These are phyloP conservation scores for Psilopsiagon aurifrons DNA, from an alignment of 2,113 vertebrate species.

Conservation along the genomic window DNA sequence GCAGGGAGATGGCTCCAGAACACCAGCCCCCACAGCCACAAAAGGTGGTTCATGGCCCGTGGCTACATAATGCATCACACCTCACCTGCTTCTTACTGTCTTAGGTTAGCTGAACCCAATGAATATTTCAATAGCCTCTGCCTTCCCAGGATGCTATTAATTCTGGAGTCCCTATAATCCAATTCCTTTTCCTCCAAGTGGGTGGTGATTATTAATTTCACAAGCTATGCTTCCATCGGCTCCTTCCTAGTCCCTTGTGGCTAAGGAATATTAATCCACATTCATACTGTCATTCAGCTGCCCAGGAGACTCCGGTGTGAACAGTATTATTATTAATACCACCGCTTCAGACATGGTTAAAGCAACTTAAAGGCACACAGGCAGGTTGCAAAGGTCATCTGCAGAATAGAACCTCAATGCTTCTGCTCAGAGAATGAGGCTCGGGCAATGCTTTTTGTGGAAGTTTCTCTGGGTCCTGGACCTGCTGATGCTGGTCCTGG, in stretches of 20 bases:
- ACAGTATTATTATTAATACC: conserved; percentile 54
- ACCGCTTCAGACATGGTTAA: background rate
- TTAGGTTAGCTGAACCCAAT: conserved; percentile 25
- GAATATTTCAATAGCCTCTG: conserved; percentile 58
- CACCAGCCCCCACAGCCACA: background rate
- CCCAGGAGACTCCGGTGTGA: conserved; percentile 62
- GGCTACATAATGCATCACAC: conserved; percentile 19
- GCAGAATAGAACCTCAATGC: background rate
- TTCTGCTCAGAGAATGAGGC: background rate
- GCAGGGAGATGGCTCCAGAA: fast-evolving
- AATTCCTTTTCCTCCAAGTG: conserved; percentile 66
- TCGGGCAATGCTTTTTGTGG: background rate
- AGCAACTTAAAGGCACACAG: background rate
- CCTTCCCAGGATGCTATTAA: conserved; percentile 54
- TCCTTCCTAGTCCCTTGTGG: conserved; percentile 57
- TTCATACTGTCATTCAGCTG: conserved; percentile 65
- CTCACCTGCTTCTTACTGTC: background rate
- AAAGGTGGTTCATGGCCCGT: background rate
- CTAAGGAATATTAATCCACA: conserved; percentile 66
- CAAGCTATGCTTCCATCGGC: conserved; percentile 48
- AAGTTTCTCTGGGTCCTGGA: background rate
- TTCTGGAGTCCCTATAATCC: conserved; percentile 59
- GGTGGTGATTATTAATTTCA: conserved; percentile 71
- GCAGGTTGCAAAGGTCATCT: background rate
- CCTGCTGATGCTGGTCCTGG: background rate